phyloP scores from a whole-genome alignment of 2,797 vertebrate species.

The Heteromormyrus szaboi region DNA sequence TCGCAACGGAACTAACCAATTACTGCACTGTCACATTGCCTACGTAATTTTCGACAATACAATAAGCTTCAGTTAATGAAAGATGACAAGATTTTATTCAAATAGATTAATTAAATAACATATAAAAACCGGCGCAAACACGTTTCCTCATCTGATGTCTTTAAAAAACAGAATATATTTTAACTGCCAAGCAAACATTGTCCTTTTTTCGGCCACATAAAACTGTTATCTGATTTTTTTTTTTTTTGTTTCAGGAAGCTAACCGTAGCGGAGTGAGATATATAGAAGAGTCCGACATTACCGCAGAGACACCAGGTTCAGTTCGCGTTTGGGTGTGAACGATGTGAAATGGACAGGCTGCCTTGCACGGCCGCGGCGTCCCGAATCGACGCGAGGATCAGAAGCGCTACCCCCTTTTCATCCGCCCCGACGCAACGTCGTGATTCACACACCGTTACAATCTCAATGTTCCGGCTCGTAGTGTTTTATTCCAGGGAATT shows the following conservation, averaged over 20 bases:
- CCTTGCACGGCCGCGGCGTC: neutral
- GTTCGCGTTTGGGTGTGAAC: neutral
- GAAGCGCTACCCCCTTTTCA: neutral
- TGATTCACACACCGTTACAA: neutral
- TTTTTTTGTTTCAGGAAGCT: neutral
- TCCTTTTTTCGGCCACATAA: neutral
- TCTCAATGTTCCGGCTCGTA: neutral
- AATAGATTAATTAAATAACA: neutral
- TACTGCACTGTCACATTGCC: neutral
- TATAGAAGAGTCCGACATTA: neutral
- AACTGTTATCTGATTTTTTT: neutral
- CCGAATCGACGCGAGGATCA: neutral
- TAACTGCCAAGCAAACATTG: neutral
- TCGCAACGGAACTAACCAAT: neutral
- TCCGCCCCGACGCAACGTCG: neutral
- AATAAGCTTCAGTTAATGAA: neutral
- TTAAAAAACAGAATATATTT: neutral
- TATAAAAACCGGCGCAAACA: neutral
- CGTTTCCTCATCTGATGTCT: neutral
- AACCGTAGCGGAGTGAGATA: neutral
- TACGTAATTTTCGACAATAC: neutral
- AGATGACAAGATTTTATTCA: neutral
- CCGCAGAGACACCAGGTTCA: neutral
- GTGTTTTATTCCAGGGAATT: neutral
- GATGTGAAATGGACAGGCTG: neutral